Base-by-base conservation (phyloP, 2,888 invertebrate genomes). In the Drosophila heteroneura region DNA sequence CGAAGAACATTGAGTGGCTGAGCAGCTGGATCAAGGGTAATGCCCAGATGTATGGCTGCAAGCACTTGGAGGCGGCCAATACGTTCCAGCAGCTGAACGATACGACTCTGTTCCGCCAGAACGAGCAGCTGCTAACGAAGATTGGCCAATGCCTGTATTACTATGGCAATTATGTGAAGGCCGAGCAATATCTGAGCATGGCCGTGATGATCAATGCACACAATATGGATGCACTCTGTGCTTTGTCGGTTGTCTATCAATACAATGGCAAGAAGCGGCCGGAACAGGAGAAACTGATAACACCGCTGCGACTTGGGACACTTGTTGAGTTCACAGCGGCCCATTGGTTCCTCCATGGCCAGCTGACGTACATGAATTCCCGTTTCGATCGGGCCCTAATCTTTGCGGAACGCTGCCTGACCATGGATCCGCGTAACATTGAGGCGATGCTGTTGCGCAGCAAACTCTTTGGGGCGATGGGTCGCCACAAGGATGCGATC, bases 321-420 rank as follows among this genome's bases (percentile, higher is more conserved):
- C 54, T 58, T 7, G 26, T 52, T 0, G 94, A 96, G 80, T 94
- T 94, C 62, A 94, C 94, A 3, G 94, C 96, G 5, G 96, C 96
- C 88, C 95, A 96, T 67, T 97, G 97, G 96, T 95, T 97, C 62
- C 96, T 96, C 0, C 94, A 96, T 92, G 97, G 96, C 2, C 97
- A 97, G 92, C 95, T 95, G 60, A 95, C 96, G 79, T 95, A 95
- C 86, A 94, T 95, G 0, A 80, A 81, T 32, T 84, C 82, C 0
- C 96, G 96, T 83, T 94, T 95, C 70, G 95, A 95, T 28, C 95
- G 96, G 85, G 96, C 97, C 1, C 94, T 95, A 3, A 96, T 96
- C 89, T 96, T 97, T 91, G 96, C 96, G 1, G 96, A 96, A 70
- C 96, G 97, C 94, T 96, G 97, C 0, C 94, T 95, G 73, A 94